Evolutionary conservation across 1,140 invertebrate species (phyloP), one percentile per base, ranked within the genome.

Genomic region (Popillia japonica): DNA sequence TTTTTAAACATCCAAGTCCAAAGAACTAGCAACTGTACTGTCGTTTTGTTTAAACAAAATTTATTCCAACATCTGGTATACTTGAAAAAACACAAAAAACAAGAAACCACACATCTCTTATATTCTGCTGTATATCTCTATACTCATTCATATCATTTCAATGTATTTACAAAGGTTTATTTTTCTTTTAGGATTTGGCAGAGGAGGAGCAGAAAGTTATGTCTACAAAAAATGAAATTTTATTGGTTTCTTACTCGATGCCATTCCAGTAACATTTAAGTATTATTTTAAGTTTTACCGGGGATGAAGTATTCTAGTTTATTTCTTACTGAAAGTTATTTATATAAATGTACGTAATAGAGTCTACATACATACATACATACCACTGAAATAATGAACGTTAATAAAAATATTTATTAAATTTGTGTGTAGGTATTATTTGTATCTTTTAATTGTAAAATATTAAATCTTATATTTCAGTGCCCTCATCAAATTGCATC

Each of bases 161-260:
- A 17, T 55, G 17, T 55, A 17, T n/a, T 14, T 2, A 64, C 6
- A 10, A 10, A 48, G 48, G 64, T 64, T 78, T 72, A 41, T 72
- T 68, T 48, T 34, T 2, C 44, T 78, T 78, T n/a, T 80, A 72
- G 81, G 82, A 34, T 84, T 85, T 77, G 83, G 83, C 78, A 81
- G 84, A 75, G 82, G 92, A 17, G 92, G 92, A 61, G 90, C 92
- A 8, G 90, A 92, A 83, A 92, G 91, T 83, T 91, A 92, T 82
- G 86, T 91, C 68, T 92, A 91, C 86, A 90, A 90, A 72, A 89
- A 90, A 80, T 89, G 22, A 68, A 68, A 23, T 11, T 68, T 27
- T 0, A 9, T 68, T 34, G 7, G 61, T 10, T 68, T 11, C 6
- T 23, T 68, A 68, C 17, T 11, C 6, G 61, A 68, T 27, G 11